A percentile compares a stretch with the other conserved stretches of the same genome.
phyloP scores from a whole-genome alignment of 2,888 invertebrate genomes.

The Tethea ocularis region DNA sequence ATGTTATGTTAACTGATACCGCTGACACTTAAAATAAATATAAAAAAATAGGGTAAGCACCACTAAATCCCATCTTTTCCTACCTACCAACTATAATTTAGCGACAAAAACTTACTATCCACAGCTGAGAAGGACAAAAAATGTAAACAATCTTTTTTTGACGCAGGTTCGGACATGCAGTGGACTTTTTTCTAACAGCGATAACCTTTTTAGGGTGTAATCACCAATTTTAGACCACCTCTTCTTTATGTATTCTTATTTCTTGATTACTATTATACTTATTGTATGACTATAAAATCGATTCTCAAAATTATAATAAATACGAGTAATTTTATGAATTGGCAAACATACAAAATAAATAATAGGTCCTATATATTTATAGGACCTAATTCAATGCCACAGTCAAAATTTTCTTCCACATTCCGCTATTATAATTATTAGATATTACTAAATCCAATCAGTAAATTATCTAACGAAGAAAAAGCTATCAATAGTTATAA shows the following conservation, averaged over 20 bases:
- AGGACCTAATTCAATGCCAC: no score
- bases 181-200: conserved; percentile 30
- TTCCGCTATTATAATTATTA: no score
- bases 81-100: conserved; percentile 32
- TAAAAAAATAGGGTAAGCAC: background rate
- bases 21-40: background rate
- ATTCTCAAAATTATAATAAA: no score
- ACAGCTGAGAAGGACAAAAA: conserved; percentile 54
- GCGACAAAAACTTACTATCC: conserved; percentile 41
- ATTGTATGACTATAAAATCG: no score
- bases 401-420: no score
- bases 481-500: no score
- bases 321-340: no score
- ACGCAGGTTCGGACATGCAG: conserved; percentile 45
- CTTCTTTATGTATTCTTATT: background rate
- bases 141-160: conserved; percentile 61
- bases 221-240: background rate
- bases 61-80: conserved; percentile 18
- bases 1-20: background rate
- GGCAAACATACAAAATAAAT: no score
- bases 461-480: no score
- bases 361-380: no score
- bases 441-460: no score
- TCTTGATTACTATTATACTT: no score
- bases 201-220: conserved; percentile 39